Conservation (phyloP, 2,888 invertebrate genomes). For the Plagodis pulveraria region DNA sequence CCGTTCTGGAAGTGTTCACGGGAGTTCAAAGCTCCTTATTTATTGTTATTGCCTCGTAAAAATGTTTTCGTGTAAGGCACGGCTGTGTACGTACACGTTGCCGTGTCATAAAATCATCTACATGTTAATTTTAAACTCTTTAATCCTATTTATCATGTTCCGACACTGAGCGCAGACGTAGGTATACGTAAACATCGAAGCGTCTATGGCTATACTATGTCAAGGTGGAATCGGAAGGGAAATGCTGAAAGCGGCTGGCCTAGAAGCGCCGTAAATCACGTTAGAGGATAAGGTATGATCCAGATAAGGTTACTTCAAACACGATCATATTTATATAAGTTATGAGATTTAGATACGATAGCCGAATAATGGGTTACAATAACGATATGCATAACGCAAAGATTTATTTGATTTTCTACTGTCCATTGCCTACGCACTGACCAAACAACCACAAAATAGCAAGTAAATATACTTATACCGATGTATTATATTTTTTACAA, state of each 20-base stretch:
- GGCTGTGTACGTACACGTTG: conserved; percentile 29
- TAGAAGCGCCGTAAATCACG: no score
- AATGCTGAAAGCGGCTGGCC: neutral
- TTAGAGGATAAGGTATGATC: no score
- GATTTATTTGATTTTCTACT: no score
- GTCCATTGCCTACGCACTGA: no score
- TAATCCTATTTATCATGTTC: conserved; percentile 18
- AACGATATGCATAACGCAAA: no score
- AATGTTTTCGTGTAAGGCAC: conserved; percentile 41
- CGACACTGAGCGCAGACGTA: neutral
- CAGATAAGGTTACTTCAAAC: no score
- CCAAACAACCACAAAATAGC: no score
- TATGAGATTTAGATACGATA: no score
- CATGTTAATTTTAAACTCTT: conserved; percentile 38
- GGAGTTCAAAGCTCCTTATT: conserved; percentile 55
- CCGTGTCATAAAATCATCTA: conserved; percentile 40
- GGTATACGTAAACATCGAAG: neutral
- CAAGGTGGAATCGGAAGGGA: conserved; percentile 1
- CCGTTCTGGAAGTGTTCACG: conserved; percentile 40
- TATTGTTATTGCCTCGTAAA: conserved; percentile 59
- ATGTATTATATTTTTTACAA: no score
- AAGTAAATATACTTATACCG: no score
- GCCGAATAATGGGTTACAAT: no score
- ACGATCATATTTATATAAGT: no score
- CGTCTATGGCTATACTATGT: neutral